A percentile compares a stretch with the other conserved stretches of the same genome.
These are phyloP conservation scores for Psix sp. DNA, from an alignment of 1,140 invertebrate species.

Conservation along the genomic window DNA sequence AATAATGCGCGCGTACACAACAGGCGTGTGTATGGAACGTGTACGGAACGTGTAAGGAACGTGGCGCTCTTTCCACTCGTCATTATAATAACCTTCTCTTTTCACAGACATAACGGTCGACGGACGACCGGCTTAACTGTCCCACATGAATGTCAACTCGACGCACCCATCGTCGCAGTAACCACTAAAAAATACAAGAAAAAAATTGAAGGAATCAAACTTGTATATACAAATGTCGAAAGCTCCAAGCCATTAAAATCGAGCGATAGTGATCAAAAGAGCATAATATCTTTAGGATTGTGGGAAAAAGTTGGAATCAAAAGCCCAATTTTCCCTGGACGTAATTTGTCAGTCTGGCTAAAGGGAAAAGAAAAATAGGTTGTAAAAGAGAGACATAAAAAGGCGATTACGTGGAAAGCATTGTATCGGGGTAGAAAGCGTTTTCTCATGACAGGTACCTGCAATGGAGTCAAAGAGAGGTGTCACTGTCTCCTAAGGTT, in stretches of 20 bases:
- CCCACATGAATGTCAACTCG: conserved; percentile 54
- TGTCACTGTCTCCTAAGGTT: no score
- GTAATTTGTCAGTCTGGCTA: conserved; percentile 17
- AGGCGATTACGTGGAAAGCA: neutral
- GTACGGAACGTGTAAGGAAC: conserved; percentile 60
- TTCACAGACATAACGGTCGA: conserved; percentile 46
- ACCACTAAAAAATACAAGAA: no score
- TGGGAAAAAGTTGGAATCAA: conserved; percentile 4
- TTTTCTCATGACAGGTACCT: conserved; percentile 38
- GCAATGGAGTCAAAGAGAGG: no score
- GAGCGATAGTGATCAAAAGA: neutral
- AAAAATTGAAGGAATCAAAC: neutral
- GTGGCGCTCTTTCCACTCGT: conserved; percentile 62
- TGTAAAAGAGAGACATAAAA: conserved; percentile 1
- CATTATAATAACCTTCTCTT: conserved; percentile 58
- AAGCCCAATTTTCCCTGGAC: neutral
- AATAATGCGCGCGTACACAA: conserved; percentile 55
- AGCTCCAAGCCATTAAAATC: neutral
- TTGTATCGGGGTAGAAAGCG: conserved; percentile 15
- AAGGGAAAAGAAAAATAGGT: conserved; percentile 6
- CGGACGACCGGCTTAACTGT: conserved; percentile 43
- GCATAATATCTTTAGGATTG: conserved; percentile 2
- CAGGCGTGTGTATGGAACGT: conserved; percentile 59
- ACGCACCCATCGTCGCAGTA: no score
- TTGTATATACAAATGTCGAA: neutral